Base-by-base conservation (phyloP, 2,888 invertebrate species). In the Amphipoea lucens region DNA sequence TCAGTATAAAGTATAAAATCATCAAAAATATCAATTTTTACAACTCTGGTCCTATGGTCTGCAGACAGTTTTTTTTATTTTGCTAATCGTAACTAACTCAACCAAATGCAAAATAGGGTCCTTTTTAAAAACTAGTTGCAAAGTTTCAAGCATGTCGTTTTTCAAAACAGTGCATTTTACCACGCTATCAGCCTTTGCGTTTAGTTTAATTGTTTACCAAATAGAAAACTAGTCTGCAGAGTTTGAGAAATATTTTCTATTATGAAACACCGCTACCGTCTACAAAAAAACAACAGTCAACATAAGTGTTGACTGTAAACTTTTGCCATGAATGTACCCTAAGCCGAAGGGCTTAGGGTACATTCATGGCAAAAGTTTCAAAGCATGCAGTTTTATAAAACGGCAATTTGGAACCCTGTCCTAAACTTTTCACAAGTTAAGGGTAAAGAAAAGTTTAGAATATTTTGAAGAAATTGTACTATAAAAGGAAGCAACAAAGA, bases 291-390 rank as follows among this genome's bases (percentile, higher is more conserved):
- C 65, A 57, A 48, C 65, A 66, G 48, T 66, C 66, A 45, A 82
- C 79, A 75, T n/a, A n/a, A n/a, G n/a, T n/a, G n/a, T n/a, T n/a
- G n/a, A n/a, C n/a, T n/a, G n/a, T n/a, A n/a, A n/a, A n/a, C n/a
- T n/a, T n/a, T n/a, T n/a, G n/a, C n/a, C n/a, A n/a, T n/a, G n/a
- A n/a, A n/a, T n/a, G n/a, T n/a, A n/a, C n/a, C n/a, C n/a, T n/a
- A n/a, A n/a, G n/a, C n/a, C n/a, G n/a, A n/a, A n/a, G n/a, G n/a
- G 29, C 63, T 63, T 63, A 62, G 20, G 63, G 36, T 9, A 65
- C 51, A 45, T 82, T 75, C 20, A n/a, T 60, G 4, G n/a, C 23
- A 54, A 40, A 62, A 67, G 12, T 82, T 82, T 12, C 9, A 2
- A 12, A 76, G 54, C n/a, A 36, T 82, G 40, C 36, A 3, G 67